Percentiles rank a stretch among this genome's conserved stretches.
Evolutionary conservation across 35 echinoderm and acorn worm species (phyloP).

Genomic region (Ophiothrix spiculata): DNA sequence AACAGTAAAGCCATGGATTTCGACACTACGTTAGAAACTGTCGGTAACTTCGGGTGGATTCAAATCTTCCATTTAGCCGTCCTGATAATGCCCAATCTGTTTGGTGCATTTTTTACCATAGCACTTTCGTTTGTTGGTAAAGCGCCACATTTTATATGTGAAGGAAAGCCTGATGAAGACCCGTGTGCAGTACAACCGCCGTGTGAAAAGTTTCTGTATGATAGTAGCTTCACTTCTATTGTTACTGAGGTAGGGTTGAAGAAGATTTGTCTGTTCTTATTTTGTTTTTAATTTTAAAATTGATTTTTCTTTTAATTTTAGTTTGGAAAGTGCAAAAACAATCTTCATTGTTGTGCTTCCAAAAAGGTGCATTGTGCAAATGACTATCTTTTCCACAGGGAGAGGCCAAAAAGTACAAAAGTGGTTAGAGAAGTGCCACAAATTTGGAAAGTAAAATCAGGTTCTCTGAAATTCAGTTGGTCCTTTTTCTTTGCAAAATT

Average conservation of each 20-base stretch:
- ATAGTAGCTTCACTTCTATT: constrained; percentile 1
- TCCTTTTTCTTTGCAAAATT: too few species aligned
- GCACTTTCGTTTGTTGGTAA: background rate
- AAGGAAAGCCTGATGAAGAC: background rate
- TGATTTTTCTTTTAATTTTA: background rate
- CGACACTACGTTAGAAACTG: background rate
- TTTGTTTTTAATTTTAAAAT: too few species aligned
- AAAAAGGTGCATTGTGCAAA: too few species aligned
- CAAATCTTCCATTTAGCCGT: background rate
- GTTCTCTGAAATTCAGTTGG: too few species aligned
- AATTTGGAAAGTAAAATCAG: too few species aligned
- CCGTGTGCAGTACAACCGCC: background rate
- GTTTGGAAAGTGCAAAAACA: too few species aligned
- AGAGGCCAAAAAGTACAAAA: too few species aligned
- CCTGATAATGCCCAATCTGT: background rate
- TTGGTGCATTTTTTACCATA: background rate
- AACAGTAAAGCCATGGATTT: background rate
- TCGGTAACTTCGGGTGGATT: background rate
- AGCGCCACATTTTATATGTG: background rate
- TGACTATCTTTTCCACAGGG: too few species aligned
- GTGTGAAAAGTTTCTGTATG: background rate
- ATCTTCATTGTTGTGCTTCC: too few species aligned
- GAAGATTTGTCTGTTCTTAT: too few species aligned
- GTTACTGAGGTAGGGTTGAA: background rate
- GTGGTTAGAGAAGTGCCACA: too few species aligned